Conservation (phyloP, 2,113 vertebrate species). For the Ictidomys tridecemlineatus region DNA sequence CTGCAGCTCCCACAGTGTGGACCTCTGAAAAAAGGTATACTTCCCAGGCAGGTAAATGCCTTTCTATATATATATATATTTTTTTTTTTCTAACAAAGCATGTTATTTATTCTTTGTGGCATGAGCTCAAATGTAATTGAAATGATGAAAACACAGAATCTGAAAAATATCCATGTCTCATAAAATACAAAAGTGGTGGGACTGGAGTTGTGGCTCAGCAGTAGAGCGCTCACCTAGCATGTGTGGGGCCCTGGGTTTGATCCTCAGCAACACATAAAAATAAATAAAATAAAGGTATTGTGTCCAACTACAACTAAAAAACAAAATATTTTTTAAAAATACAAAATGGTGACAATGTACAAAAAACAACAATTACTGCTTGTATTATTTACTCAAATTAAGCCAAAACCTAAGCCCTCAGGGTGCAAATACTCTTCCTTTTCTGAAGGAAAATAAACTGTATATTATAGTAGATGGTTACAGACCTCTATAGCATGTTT, state of each 20-base stretch:
- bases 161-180: constrained; percentile 47
- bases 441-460: constrained; percentile 15
- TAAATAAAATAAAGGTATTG: too few species aligned
- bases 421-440: not conserved
- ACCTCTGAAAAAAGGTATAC: not conserved
- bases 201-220: too few species aligned
- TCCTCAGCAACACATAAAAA: too few species aligned
- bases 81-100: not conserved
- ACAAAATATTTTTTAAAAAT: too few species aligned
- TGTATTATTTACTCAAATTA: constrained; percentile 2
- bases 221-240: too few species aligned
- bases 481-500: not conserved
- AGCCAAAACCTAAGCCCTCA: not conserved
- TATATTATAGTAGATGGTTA: not conserved
- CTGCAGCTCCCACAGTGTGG: not conserved
- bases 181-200: constrained; percentile 24
- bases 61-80: not conserved
- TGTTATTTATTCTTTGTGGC: not conserved
- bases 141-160: constrained; percentile 34
- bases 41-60: not conserved
- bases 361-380: not conserved
- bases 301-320: too few species aligned
- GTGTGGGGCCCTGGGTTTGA: too few species aligned
- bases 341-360: not conserved
- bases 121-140: not conserved